These are phyloP conservation scores for Cossypha heuglini DNA, from an alignment of 2,797 vertebrate species.

Conservation along the genomic window DNA sequence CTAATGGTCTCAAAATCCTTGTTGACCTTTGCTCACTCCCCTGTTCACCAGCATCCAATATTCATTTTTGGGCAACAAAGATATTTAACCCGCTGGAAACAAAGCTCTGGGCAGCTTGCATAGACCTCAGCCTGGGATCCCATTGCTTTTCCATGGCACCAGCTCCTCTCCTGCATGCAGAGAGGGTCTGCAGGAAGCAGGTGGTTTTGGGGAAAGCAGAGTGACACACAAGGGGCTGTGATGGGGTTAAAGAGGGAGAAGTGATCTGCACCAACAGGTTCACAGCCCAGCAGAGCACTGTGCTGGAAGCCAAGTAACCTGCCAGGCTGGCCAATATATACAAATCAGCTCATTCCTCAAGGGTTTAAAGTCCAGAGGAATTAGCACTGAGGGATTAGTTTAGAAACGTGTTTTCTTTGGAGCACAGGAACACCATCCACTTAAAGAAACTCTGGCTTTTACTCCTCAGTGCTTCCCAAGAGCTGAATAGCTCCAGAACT, in stretches of 20 bases:
- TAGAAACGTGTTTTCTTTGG: conserved; percentile 43
- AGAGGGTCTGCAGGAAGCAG: not conserved
- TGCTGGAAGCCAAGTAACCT: conserved; percentile 13
- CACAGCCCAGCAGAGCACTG: not conserved
- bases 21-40: not conserved
- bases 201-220: not conserved
- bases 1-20: not conserved
- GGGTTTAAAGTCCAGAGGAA: conserved; percentile 40
- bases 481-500: not conserved
- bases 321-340: conserved; percentile 4
- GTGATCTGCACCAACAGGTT: not conserved
- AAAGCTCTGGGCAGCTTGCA: not conserved
- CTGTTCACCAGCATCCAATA: not conserved
- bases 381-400: conserved; percentile 30
- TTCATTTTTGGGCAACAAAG: not conserved
- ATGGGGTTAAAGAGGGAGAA: not conserved
- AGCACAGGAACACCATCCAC: not conserved
- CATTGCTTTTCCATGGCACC: not conserved
- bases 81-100: not conserved
- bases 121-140: accelerated
- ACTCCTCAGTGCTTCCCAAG: not conserved
- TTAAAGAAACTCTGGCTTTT: not conserved
- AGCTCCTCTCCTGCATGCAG: not conserved
- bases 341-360: conserved; percentile 49
- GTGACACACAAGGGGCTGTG: not conserved